These are phyloP conservation scores for Limenitis camilla DNA, from an alignment of 2,888 invertebrate species.

Conservation along the genomic window DNA sequence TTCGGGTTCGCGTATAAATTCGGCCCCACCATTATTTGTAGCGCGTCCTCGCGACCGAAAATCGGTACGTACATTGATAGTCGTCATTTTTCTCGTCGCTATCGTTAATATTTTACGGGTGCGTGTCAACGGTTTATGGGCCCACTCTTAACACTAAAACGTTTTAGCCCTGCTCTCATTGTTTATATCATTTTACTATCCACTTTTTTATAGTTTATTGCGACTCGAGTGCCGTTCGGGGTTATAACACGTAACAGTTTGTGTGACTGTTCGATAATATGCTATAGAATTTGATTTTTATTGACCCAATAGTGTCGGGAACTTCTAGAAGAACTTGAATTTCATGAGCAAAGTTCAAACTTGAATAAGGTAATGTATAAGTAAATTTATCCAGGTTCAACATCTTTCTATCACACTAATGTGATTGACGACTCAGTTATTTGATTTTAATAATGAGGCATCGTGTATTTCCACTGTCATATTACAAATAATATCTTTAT, in stretches of 20 bases:
- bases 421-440: neutral
- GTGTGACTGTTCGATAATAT: conserved; percentile 53
- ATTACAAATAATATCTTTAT: too few relatives aligned
- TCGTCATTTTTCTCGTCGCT: conserved; percentile 71
- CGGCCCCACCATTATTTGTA: conserved; percentile 69
- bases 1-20: conserved; percentile 72
- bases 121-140: conserved; percentile 72
- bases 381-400: too few relatives aligned
- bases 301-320: conserved; percentile 45
- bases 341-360: too few relatives aligned
- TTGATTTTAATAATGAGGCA: too few relatives aligned
- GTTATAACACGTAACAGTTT: conserved; percentile 56
- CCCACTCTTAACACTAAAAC: conserved; percentile 74
- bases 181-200: conserved; percentile 73
- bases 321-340: neutral
- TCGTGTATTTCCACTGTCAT: too few relatives aligned
- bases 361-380: too few relatives aligned
- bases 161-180: conserved; percentile 71
- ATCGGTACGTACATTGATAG: conserved; percentile 71
- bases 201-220: conserved; percentile 69
- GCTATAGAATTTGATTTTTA: conserved; percentile 59
- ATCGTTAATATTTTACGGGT: conserved; percentile 74
- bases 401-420: neutral
- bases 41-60: conserved; percentile 68
- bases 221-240: conserved; percentile 54